Conservation (phyloP, 2,888 invertebrate genomes). For the Temnothorax ravouxi region DNA sequence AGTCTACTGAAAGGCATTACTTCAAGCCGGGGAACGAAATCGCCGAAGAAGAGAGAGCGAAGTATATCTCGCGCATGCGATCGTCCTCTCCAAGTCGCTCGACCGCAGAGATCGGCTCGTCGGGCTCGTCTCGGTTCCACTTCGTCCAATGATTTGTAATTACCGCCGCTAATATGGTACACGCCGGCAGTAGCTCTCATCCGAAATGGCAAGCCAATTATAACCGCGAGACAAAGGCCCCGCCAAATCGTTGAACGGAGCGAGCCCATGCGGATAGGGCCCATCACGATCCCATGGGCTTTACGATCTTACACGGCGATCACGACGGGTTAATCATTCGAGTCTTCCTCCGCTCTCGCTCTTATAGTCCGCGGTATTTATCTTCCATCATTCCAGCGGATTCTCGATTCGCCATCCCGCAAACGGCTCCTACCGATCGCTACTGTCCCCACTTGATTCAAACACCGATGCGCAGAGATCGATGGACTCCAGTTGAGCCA, state of each 20-base stretch:
- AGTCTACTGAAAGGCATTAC: neutral
- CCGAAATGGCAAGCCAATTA: slow-evolving; percentile 61
- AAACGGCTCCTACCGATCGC: slow-evolving; percentile 57
- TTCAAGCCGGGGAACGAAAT: neutral
- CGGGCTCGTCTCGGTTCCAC: slow-evolving; percentile 64
- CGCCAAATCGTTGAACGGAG: slow-evolving; percentile 46
- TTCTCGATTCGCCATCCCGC: slow-evolving; percentile 47
- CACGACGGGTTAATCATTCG: slow-evolving; percentile 82
- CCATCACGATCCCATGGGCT: slow-evolving; percentile 69
- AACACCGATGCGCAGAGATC: slow-evolving; percentile 60
- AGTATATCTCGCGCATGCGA: slow-evolving; percentile 19
- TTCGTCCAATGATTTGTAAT: slow-evolving; percentile 79
- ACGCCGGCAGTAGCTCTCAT: slow-evolving; percentile 71
- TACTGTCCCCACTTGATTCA: slow-evolving; percentile 68
- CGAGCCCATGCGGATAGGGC: slow-evolving; percentile 63
- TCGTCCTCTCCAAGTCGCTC: slow-evolving; percentile 8
- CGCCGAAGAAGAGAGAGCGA: slow-evolving; percentile 1
- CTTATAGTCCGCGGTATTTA: slow-evolving; percentile 28
- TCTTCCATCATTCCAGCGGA: slow-evolving; percentile 52
- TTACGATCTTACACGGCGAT: slow-evolving; percentile 82
- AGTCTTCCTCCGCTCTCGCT: slow-evolving; percentile 69
- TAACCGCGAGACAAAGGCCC: slow-evolving; percentile 61
- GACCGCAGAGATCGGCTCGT: slow-evolving; percentile 30
- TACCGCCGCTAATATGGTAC: slow-evolving; percentile 80
- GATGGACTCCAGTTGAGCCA: slow-evolving; percentile 56